Conservation (phyloP, 2,888 invertebrate species). For the Capitulum mitella region DNA sequence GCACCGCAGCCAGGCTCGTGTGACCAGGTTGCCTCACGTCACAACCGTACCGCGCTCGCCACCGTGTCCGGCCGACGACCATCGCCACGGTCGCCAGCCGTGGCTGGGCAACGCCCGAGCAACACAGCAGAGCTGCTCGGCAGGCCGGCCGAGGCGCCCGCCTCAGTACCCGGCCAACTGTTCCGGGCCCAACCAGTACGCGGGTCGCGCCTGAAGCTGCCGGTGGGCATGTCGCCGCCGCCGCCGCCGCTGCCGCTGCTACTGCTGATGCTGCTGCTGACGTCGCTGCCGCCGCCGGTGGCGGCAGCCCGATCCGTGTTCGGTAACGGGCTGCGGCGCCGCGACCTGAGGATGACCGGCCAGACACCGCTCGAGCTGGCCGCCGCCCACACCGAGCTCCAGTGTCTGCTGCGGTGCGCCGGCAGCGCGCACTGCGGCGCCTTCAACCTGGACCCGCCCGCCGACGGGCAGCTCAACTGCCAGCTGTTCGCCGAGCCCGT, state of each 20-base stretch:
- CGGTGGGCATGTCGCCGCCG: no score
- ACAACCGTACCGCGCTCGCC: no score
- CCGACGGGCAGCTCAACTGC: not conserved
- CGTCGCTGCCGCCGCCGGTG: not conserved
- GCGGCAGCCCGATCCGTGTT: not conserved
- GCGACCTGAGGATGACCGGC: not conserved
- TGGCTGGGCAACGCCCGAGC: no score
- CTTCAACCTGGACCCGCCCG: not conserved
- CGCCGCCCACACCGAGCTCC: not conserved
- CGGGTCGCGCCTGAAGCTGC: no score
- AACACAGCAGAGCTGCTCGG: no score
- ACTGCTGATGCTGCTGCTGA: not conserved
- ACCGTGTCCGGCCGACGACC: no score
- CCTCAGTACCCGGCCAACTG: no score
- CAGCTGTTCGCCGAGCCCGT: not conserved
- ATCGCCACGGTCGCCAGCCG: no score
- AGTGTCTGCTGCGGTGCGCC: slow-evolving; percentile 8
- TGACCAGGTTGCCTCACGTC: no score
- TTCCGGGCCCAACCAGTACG: no score
- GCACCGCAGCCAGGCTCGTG: no score
- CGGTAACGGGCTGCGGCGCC: not conserved
- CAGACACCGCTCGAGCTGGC: not conserved
- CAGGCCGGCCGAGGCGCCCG: no score
- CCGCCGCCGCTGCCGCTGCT: not conserved
- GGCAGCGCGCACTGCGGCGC: not conserved